Conservation (phyloP, 2,888 invertebrate species). For the Amphipoea lucens region DNA sequence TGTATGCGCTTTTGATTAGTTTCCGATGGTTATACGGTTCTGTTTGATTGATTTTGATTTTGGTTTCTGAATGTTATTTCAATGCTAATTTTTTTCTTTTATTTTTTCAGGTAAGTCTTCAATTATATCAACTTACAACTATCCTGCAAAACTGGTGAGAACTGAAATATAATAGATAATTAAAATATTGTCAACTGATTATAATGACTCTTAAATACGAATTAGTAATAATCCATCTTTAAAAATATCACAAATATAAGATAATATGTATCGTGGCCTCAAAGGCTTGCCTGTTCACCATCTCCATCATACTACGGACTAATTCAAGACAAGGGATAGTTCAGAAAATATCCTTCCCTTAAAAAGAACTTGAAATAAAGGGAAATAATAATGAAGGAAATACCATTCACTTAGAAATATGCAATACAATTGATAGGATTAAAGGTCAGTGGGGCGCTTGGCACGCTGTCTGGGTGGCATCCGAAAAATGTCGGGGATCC, state of each 20-base stretch:
- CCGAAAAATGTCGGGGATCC: constrained; percentile 41
- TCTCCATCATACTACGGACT: not conserved
- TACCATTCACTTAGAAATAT: constrained; percentile 22
- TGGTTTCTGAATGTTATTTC: not conserved
- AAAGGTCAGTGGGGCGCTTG: constrained; percentile 55
- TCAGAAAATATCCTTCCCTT: not conserved
- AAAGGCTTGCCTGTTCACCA: not conserved
- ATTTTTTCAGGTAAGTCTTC: constrained; percentile 39
- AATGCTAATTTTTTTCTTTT: constrained; percentile 30
- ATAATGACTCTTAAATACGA: not conserved
- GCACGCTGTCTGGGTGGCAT: constrained; percentile 39
- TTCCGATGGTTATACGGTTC: constrained; percentile 9
- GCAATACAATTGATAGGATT: constrained; percentile 21
- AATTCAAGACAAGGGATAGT: not conserved
- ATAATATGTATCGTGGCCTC: not conserved
- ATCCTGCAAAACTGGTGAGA: constrained; percentile 6
- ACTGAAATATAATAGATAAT: too few relatives aligned
- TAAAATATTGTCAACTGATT: not conserved
- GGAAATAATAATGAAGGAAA: constrained; percentile 25
- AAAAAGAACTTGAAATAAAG: not conserved
- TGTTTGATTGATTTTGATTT: constrained; percentile 8
- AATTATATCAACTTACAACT: too few relatives aligned
- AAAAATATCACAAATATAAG: not conserved
- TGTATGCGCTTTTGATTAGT: constrained; percentile 46
- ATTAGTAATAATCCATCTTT: not conserved